Conservation (phyloP, 1,140 invertebrate genomes). For the Calephelis nemesis region DNA sequence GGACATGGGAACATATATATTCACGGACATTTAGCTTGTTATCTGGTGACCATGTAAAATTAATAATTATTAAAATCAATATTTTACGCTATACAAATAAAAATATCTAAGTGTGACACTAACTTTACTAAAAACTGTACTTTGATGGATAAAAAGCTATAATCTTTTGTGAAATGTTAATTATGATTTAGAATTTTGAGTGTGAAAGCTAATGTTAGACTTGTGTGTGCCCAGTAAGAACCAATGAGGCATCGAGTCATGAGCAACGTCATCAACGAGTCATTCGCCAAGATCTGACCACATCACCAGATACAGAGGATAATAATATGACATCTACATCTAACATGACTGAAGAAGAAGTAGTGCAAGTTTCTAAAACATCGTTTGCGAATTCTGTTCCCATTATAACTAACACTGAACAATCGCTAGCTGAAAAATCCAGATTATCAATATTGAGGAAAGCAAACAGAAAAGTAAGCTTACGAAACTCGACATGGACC, state of each 20-base stretch:
- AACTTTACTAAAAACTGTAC: no score
- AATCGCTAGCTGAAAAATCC: conserved; percentile 62
- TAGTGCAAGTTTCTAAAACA: no score
- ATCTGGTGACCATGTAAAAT: no score
- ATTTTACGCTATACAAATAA: no score
- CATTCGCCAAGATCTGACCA: background rate
- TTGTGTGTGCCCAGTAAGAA: conserved; percentile 60
- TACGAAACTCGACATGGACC: conserved; percentile 29
- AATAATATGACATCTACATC: background rate
- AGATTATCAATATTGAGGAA: conserved; percentile 60
- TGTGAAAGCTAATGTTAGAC: conserved; percentile 40
- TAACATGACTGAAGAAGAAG: background rate
- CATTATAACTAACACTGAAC: conserved; percentile 6
- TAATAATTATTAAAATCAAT: no score
- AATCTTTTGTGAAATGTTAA: background rate
- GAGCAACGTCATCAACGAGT: conserved; percentile 15
- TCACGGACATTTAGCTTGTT: no score
- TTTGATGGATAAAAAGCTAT: no score
- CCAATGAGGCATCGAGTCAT: conserved; percentile 19
- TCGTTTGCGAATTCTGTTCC: background rate
- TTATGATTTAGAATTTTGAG: conserved; percentile 2
- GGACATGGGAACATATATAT: no score
- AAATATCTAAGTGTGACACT: no score
- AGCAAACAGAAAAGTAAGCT: conserved; percentile 47
- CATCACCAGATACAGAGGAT: background rate